phyloP scores from a whole-genome alignment of 30 jellyfish, hydroid and myxozoan genomes.

The Hydra vulgaris region DNA sequence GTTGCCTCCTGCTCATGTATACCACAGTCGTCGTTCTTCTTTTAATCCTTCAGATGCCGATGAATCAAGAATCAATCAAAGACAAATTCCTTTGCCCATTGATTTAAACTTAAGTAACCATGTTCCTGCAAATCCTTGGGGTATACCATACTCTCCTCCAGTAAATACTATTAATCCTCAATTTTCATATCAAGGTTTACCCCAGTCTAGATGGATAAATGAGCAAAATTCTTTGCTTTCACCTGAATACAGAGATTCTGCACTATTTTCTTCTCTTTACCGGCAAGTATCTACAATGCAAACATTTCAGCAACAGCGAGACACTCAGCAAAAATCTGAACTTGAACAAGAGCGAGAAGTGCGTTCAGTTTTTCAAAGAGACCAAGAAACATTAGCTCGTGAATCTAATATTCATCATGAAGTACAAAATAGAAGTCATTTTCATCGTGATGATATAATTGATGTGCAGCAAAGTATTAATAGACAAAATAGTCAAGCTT shows the following conservation, averaged over 20 bases:
- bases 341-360: constrained; percentile 35
- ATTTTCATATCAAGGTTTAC: constrained; percentile 1
- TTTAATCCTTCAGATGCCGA: not conserved
- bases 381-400: constrained; percentile 13
- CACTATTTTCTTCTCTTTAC: constrained; percentile 7
- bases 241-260: constrained; percentile 8
- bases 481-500: not conserved
- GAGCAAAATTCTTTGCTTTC: constrained; percentile 27
- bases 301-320: constrained; percentile 27
- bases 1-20: not conserved
- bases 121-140: constrained; percentile 25
- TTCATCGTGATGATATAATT: constrained; percentile 13
- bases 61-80: constrained; percentile 2
- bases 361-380: constrained; percentile 28
- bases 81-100: not conserved
- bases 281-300: constrained; percentile 20
- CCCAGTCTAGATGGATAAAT: constrained; percentile 18
- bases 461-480: not conserved
- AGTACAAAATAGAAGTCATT: constrained; percentile 7
- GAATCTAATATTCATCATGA: constrained; percentile 1
- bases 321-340: constrained; percentile 25
- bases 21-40: not conserved
- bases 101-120: not conserved
- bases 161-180: constrained; percentile 9
- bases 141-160: constrained; percentile 28